phyloP scores from a whole-genome alignment of 2,797 vertebrate species.

The Pangasius larnaudii region DNA sequence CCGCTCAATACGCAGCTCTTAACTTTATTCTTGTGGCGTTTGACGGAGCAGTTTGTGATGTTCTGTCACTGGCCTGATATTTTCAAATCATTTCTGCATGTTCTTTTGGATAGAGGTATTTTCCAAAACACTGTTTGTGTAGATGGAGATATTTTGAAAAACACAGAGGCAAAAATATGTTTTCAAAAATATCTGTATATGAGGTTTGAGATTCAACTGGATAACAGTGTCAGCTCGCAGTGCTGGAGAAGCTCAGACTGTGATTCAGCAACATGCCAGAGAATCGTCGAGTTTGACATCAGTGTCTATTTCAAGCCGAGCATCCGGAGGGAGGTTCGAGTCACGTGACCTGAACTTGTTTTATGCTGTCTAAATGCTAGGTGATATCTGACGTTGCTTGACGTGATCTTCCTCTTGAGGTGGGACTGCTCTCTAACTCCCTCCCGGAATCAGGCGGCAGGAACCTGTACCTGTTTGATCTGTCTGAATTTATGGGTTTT shows the following conservation, averaged over 20 bases:
- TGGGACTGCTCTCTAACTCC: not conserved
- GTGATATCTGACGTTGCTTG: not conserved
- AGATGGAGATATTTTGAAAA: not conserved
- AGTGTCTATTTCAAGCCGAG: not conserved
- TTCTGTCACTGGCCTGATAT: not conserved
- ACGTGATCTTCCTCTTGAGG: not conserved
- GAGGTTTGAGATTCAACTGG: not conserved
- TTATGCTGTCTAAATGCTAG: not conserved
- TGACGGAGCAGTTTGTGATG: not conserved
- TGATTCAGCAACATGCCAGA: not conserved
- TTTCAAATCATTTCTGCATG: not conserved
- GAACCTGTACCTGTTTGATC: not conserved
- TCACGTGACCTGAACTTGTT: not conserved
- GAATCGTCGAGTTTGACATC: not conserved
- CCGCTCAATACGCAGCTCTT: not conserved
- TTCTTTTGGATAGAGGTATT: not conserved
- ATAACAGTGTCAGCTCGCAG: not conserved
- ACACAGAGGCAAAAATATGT: not conserved
- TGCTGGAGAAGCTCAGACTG: not conserved
- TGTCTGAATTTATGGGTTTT: not conserved
- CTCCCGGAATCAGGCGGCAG: not conserved
- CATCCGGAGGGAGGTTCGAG: not conserved
- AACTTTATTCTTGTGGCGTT: not conserved
- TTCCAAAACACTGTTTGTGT: not conserved
- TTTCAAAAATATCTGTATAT: not conserved